Evolutionary conservation across 1,140 invertebrate genomes (phyloP).

Genomic region (Drosophila pandora): DNA sequence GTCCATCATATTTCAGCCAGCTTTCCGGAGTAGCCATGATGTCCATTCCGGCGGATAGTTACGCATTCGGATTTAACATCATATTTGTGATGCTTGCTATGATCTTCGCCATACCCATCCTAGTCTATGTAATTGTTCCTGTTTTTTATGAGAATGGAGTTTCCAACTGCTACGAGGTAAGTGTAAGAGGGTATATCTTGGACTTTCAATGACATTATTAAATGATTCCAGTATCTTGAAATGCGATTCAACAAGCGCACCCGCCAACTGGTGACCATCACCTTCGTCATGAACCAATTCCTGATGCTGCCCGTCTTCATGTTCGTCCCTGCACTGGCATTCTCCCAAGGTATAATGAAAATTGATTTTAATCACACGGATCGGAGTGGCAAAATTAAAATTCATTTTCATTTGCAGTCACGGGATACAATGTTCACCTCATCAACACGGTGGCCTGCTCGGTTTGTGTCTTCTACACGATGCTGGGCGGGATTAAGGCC

Average conservation of each 20-base stretch:
- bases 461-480: constrained; percentile 93
- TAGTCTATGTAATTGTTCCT: constrained; percentile 90
- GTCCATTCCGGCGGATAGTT: constrained; percentile 92
- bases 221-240: constrained; percentile 88
- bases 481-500: constrained; percentile 92
- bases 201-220: background rate
- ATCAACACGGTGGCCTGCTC: constrained; percentile 89
- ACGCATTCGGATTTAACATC: constrained; percentile 89
- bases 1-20: constrained; percentile 85
- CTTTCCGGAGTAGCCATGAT: constrained; percentile 92
- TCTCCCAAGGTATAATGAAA: constrained; percentile 88
- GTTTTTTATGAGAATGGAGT: constrained; percentile 92
- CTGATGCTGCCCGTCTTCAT: constrained; percentile 73
- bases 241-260: constrained; percentile 87
- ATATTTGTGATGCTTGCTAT: constrained; percentile 87
- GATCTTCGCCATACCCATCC: constrained; percentile 87
- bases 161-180: constrained; percentile 93
- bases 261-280: constrained; percentile 86
- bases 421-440: constrained; percentile 89
- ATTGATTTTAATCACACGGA: constrained; percentile 32
- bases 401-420: constrained; percentile 85
- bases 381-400: constrained; percentile 26
- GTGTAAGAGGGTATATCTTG: constrained; percentile 12
- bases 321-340: constrained; percentile 89
- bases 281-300: constrained; percentile 86